These are phyloP conservation scores for Terebella lapidaria DNA, from an alignment of 2,888 invertebrate genomes.

Conservation along the genomic window DNA sequence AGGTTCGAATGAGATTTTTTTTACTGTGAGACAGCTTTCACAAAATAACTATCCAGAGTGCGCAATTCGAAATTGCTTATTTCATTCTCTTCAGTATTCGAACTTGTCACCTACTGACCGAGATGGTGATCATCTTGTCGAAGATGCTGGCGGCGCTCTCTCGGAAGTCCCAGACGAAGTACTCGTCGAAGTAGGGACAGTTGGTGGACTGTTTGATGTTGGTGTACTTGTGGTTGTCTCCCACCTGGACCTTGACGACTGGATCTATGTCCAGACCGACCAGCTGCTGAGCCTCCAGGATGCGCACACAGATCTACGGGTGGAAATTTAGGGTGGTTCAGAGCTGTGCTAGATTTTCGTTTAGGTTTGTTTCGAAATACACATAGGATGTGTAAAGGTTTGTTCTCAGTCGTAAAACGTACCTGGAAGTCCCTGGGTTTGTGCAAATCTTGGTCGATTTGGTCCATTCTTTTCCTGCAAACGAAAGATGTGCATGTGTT, in stretches of 20 bases:
- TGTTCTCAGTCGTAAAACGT: no score
- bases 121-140: constrained; percentile 29
- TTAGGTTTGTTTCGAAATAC: no score
- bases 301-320: constrained; percentile 31
- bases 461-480: constrained; percentile 17
- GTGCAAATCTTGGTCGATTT: constrained; percentile 25
- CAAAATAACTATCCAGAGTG: no score
- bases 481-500: background rate
- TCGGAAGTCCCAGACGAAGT: constrained; percentile 30
- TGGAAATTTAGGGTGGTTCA: no score
- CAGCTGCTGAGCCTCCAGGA: constrained; percentile 78
- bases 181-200: constrained; percentile 30
- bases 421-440: constrained; percentile 31
- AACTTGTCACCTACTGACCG: constrained; percentile 22
- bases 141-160: constrained; percentile 24
- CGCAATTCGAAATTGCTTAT: no score
- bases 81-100: no score
- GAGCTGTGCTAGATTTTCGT: no score
- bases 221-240: constrained; percentile 23
- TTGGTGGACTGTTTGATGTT: constrained; percentile 27
- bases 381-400: no score
- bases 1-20: no score
- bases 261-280: constrained; percentile 71
- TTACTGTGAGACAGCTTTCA: no score
- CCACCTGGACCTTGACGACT: constrained; percentile 26